Base-by-base conservation (phyloP, 2,113 vertebrate species). In the Pristiophorus japonicus region DNA sequence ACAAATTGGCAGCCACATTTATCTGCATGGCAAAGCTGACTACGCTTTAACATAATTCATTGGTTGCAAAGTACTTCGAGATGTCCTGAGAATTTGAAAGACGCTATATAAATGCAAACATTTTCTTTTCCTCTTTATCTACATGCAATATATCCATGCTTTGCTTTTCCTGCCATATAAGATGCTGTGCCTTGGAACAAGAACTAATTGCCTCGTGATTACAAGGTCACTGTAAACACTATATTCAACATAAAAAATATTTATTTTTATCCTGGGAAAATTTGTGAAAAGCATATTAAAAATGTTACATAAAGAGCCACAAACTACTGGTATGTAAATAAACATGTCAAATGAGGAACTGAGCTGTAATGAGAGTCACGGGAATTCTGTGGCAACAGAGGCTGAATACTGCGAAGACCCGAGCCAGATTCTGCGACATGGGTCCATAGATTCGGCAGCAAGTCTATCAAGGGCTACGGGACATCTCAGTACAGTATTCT, bases 221-320 rank as follows among this genome's bases (percentile, higher is more conserved):
- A 12, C 30, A 81, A 75, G 70, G 81, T 51, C 24, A 87, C 45
- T 87, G 47, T 55, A 55, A 51, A 87, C 84, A 51, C 84, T 81
- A 42, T 18, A 90, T 59, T 78, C 20, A 45, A 42, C 42, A 84
- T 20, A 55, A 62, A 62, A 90, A 90, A 90, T n/a, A n/a, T 62
- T 78, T 90, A 90, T 62, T 34, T 90, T 62, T 87, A 59, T 62
- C 87, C 55, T 90, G 87, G 87, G 55, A 90, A 62, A 90, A 55
- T 90, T 62, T 90, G 87, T 62, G 55, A 10, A 51, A 87, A 87
- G 30, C 24, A 7, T 47, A 20, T 55, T 55, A 30, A 90, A 90
- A 62, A 90, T 90, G 30, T 34, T 62, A n/a, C 14, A 62, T 62
- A 59, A 59, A 90, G 51, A 90, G n/a, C 87, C 55, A 16, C 30